Base-by-base conservation (phyloP, 2,888 invertebrate species). In the Helleia helle region DNA sequence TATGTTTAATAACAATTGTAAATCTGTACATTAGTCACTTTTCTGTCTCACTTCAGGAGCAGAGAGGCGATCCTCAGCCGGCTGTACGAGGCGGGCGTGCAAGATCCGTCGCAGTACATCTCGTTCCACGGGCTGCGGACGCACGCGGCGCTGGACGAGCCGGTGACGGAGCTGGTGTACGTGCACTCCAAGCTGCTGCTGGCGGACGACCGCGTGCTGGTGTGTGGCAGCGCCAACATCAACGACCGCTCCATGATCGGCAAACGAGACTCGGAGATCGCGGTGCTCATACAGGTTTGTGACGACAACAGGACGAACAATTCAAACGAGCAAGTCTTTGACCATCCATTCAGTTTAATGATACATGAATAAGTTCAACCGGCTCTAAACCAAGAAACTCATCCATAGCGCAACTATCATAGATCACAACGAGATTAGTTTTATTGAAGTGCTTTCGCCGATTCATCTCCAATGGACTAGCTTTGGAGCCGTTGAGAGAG, bases 161-260 rank as follows among this genome's bases (percentile, higher is more conserved):
- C 94, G 28, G 91, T 97, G 34, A 95, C 97, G 0, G 99, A 99
- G 71, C 84, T 99, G 5, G 91, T 99, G 42, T 99, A 99, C 73
- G 97, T 99, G 8, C 99, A 99, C 79, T 97, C 97, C 43, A 99
- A 99, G 77, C 77, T 99, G 43, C 87, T 99, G 75, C 96, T 99
- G 46, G 93, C 93, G 1, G 99, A 99, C 65, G 99, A 99, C 70
- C 90, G 90, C 52, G 87, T 90, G 2, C 91, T 95, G 0, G 96
- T 99, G 48, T 97, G 98, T 58, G 99, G 99, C 11, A 98, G 97
- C 3, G 98, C 99, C 0, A 99, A 99, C 65, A 97, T 99, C 55
- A 99, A 99, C 64, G 99, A 99, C 68, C 86, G 99, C 38, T 97
- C 97, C 41, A 89, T 99, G 89, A 86, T 96, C 40, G 99, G 99